Evolutionary conservation across 2,113 vertebrate species (phyloP), one percentile per base, ranked within the genome.

Genomic region (Oreocharis arfaki): DNA sequence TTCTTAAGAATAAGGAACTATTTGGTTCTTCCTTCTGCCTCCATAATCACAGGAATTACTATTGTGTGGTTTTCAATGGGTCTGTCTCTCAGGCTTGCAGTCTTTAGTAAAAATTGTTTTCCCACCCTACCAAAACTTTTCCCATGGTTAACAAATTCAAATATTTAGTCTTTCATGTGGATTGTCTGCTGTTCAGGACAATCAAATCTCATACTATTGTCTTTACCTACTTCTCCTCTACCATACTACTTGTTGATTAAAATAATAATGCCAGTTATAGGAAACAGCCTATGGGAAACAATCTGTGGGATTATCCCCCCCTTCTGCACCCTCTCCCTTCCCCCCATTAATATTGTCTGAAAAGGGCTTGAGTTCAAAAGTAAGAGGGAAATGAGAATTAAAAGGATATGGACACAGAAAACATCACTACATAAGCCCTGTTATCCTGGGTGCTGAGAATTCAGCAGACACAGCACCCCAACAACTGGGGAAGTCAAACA

Each of bases 81-180:
- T 56, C 60, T 89, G 59, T 53, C 88, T 89, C 86, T 57, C 83
- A 89, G 80, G 69, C 76, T 92, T 78, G 30, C 33, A 60, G 53
- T 59, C 91, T 92, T 91, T 3, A 87, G 39, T 28, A 73, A 77
- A 93, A 85, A 52, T 28, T 75, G 50, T 61, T 87, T 95, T 95
- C 89, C 77, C 95, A 93, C 35, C 80, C 53, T 78, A 69, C 68
- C 1, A 7, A 90, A 86, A 84, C 69, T 81, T 87, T 92, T 95
- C 91, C 94, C 94, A 95, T 91, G 68, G 63, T 89, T 87, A 91
- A 75, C 9, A 8, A 78, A 95, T 92, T 91, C 71, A 95, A 78
- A 71, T 89, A 84, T 56, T 90, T 90, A 75, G 56, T 89, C 89
- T 95, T 93, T 96, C 84, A 93, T 84, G 87, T 92, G 93, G 80